Percentiles rank a stretch among this genome's conserved stretches.
Evolutionary conservation across 2,888 invertebrate species (phyloP).

Genomic region (Cryptocephalus moraei): DNA sequence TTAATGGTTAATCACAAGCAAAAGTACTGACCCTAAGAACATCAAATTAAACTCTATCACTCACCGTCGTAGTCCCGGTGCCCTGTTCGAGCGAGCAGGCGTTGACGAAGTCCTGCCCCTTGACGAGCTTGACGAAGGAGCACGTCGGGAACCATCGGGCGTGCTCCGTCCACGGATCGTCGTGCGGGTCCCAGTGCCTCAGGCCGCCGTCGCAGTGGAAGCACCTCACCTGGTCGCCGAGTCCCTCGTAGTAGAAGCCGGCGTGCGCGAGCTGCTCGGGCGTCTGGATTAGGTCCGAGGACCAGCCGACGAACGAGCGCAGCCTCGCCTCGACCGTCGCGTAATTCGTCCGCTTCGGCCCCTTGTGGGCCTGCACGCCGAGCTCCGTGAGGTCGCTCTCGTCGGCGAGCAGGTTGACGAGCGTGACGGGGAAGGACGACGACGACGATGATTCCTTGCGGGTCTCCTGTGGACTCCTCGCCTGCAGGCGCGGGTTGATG

Average conservation of each 20-base stretch:
- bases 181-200: constrained; percentile 79
- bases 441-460: constrained; percentile 18
- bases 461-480: background rate
- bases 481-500: constrained; percentile 29
- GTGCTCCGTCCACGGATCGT: constrained; percentile 91
- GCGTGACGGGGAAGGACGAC: too few relatives aligned
- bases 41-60: background rate
- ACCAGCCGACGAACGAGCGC: constrained; percentile 68
- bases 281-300: constrained; percentile 60
- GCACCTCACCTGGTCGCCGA: constrained; percentile 72
- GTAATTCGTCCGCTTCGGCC: constrained; percentile 56
- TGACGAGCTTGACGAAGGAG: constrained; percentile 69
- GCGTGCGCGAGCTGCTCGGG: constrained; percentile 72
- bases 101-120: constrained; percentile 70
- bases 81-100: constrained; percentile 31
- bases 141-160: constrained; percentile 89
- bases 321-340: constrained; percentile 60
- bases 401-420: constrained; percentile 27
- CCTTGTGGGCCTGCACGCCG: constrained; percentile 49
- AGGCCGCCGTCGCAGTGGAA: constrained; percentile 93
- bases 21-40: too few relatives aligned
- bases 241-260: constrained; percentile 77
- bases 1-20: too few relatives aligned
- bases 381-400: constrained; percentile 43
- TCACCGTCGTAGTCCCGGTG: constrained; percentile 10